Conservation (phyloP, 1,140 invertebrate species). For the Oryctes rhinoceros region DNA sequence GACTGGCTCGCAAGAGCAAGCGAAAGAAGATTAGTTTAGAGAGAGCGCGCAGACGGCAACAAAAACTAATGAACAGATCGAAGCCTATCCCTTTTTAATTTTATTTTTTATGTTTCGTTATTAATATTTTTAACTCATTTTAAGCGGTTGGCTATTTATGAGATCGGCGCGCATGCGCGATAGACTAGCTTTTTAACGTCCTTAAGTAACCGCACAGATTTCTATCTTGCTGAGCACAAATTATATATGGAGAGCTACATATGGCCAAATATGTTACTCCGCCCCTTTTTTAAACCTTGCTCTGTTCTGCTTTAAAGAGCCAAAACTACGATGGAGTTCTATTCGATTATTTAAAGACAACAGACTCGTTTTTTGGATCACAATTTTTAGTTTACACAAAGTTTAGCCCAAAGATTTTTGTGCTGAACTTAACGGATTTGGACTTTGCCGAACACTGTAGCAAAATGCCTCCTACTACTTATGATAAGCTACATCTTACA, state of each 20-base stretch:
- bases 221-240: conserved; percentile 38
- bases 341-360: too few species aligned
- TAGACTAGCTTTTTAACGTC: not conserved
- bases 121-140: conserved; percentile 58
- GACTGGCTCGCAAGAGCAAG: not conserved
- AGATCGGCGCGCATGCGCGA: conserved; percentile 27
- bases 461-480: too few species aligned
- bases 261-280: conserved; percentile 2
- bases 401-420: too few species aligned
- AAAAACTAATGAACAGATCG: conserved; percentile 58
- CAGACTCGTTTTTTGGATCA: too few species aligned
- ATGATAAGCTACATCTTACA: too few species aligned
- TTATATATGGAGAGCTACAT: not conserved
- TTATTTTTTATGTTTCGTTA: conserved; percentile 55
- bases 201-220: not conserved
- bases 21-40: not conserved
- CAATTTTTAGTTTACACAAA: too few species aligned
- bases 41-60: conserved; percentile 34
- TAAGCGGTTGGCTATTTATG: conserved; percentile 47
- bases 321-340: too few species aligned
- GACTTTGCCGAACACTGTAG: too few species aligned
- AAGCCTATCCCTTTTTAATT: conserved; percentile 53
- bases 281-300: conserved; percentile 6
- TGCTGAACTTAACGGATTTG: too few species aligned
- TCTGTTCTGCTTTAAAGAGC: too few species aligned